Conservation (phyloP, 2,113 vertebrate species). For the Meriones unguiculatus region DNA sequence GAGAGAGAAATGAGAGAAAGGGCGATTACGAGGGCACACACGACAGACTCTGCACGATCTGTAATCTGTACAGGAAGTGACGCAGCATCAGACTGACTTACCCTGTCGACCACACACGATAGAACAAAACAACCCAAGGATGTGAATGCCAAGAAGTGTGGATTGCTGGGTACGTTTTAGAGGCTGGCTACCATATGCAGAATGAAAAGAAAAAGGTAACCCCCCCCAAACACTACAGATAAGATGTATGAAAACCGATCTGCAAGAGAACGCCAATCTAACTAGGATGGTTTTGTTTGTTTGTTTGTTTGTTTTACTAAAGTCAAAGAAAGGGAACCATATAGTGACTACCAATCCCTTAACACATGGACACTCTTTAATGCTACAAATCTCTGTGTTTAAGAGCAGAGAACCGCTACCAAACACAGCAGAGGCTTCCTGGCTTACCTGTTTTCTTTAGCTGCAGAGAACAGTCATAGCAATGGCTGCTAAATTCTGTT, state of each 20-base stretch:
- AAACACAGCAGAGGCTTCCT: not conserved
- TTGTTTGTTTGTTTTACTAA: not conserved
- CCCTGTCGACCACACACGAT: not conserved
- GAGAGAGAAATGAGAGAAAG: not conserved
- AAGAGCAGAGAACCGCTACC: not conserved
- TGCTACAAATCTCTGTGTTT: not conserved
- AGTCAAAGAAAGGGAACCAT: not conserved
- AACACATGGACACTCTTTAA: slow-evolving; percentile 34
- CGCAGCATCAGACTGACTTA: slow-evolving; percentile 17
- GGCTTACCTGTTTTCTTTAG: not conserved
- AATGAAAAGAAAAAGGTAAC: slow-evolving; percentile 22
- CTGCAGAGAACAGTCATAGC: not conserved
- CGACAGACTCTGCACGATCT: not conserved
- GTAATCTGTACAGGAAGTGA: slow-evolving; percentile 11
- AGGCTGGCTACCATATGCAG: not conserved
- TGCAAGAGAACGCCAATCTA: not conserved
- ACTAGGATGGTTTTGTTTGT: not conserved
- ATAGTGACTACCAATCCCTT: not conserved
- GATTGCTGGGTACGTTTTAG: not conserved
- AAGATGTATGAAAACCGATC: slow-evolving; percentile 5
- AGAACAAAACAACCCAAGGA: not conserved
- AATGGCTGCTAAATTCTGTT: slow-evolving; percentile 30
- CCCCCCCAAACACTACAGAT: not conserved
- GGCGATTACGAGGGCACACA: not conserved
- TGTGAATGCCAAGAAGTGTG: not conserved